Evolutionary conservation across 2,888 invertebrate species (phyloP), one percentile per base, ranked within the genome.

Genomic region (Habroteleia sp.): DNA sequence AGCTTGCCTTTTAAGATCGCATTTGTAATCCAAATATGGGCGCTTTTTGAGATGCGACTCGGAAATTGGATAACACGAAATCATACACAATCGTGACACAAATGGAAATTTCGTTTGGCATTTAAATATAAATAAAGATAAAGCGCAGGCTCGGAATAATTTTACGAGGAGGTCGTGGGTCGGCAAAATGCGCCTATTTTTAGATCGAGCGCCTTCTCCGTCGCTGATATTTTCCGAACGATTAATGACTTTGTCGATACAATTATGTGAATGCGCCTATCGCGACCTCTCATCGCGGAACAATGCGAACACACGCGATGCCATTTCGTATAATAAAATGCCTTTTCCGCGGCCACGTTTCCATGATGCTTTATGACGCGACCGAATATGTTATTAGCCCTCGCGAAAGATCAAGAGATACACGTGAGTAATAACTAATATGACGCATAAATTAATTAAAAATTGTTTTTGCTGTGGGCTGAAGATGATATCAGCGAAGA

Each of bases 1-100:
- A 39, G 29, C 39, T 48, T 37, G 46, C 71, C 46, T 46, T 39
- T 39, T 17, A n/a, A 23, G 54, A 46, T 23, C 46, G 16, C 54
- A 71, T 71, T 52, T 62, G 52, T 62, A 54, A 62, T 54, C 71
- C 71, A 54, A 71, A 71, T 62, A 63, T n/a, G 54, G 71, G 3
- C 31, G 8, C 48, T 33, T 62, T 71, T 71, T 46, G 8, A 52
- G 44, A 39, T 52, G 33, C 1, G 8, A 14, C 58, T 13, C 16
- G 29, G 44, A 52, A 52, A 52, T 41, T 5, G 14, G 6, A 42
- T 68, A 33, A 42, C 48, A 50, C 10, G 42, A 42, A 25, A 8
- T 42, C 25, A 20, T 50, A 10, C 33, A 11, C 50, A 13, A 33
- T 35, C 52, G 65, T 41, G 41, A 37, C 35, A n/a, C 65, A 20